phyloP scores from a whole-genome alignment of 30 jellyfish, hydroid and myxozoan genomes.

The Aurelia aurita complex sp. Pacific region DNA sequence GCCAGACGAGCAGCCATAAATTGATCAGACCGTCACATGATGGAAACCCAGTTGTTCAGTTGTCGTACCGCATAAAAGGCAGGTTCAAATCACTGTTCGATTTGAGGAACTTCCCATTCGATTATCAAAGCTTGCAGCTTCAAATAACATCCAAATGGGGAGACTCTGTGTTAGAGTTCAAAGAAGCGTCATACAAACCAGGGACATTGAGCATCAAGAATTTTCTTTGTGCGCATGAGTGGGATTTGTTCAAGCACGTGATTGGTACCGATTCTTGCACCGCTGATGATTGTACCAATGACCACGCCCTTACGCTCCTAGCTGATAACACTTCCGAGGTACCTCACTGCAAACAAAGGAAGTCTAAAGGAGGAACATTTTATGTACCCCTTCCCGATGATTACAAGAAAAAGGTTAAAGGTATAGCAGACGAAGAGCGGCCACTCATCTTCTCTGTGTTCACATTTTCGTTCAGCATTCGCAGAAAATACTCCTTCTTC shows the following conservation, averaged over 20 bases:
- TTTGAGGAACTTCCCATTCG: constrained; percentile 78
- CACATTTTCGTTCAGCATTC: constrained; percentile 75
- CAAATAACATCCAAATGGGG: constrained; percentile 82
- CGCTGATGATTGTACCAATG: constrained; percentile 57
- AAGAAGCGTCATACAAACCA: constrained; percentile 45
- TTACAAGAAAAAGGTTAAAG: constrained; percentile 15
- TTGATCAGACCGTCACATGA: constrained; percentile 35
- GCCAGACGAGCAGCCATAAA: constrained; percentile 37
- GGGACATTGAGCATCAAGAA: constrained; percentile 37
- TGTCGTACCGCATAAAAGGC: constrained; percentile 86
- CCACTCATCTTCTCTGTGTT: constrained; percentile 61
- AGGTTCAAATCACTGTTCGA: constrained; percentile 73
- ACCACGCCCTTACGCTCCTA: constrained; percentile 14
- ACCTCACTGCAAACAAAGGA: constrained; percentile 29
- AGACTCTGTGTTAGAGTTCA: constrained; percentile 61
- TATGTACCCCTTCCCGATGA: background rate
- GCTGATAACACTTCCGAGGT: constrained; percentile 5
- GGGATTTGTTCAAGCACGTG: constrained; percentile 77
- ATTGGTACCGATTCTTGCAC: constrained; percentile 44
- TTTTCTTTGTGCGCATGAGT: constrained; percentile 66
- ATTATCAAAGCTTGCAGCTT: constrained; percentile 69
- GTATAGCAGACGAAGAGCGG: constrained; percentile 6
- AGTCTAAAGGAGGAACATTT: background rate
- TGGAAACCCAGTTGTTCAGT: constrained; percentile 66
- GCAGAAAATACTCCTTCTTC: constrained; percentile 70